Evolutionary conservation across 1,140 invertebrate genomes (phyloP), one percentile per base, ranked within the genome.

Genomic region (Asobara japonica): DNA sequence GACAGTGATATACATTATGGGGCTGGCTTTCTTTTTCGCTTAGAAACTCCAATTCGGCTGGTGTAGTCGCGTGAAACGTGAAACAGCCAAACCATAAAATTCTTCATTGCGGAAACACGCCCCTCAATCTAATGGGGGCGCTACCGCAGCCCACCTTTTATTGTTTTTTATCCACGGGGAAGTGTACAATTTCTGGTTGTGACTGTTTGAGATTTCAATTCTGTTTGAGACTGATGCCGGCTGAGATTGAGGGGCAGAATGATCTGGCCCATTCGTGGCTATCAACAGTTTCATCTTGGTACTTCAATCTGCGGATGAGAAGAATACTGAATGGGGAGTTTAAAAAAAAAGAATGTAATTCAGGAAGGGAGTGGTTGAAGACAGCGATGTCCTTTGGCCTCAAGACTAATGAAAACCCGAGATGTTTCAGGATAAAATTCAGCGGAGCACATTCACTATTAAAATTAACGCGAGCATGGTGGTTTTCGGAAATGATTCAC

Each of bases 31-130:
- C 41, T 45, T 45, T 45, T 16, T 45, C 78, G 74, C 78, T 78
- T 79, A 79, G 78, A 79, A 73, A 73, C 75, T 77, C 71, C 75
- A 76, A 79, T 82, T 79, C 74, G 80, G 78, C 77, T 78, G 75
- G 75, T 75, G 73, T 78, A 78, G 75, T 79, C 78, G 78, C 75
- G 71, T 66, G 75, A 79, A 80, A 25, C 51, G 73, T 76, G 78
- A 75, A 77, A 78, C 77, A 72, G 66, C 60, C 69, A 36, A 11
- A 20, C 72, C 74, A 76, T 78, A 79, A 79, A 79, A 79, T 76
- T n/a, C 72, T 78, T 79, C 77, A 78, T 79, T 77, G 74, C 71
- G 38, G 56, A 48, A 62, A 65, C 51, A 51, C 41, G 36, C 67
- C 45, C 51, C 27, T 16, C 41, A 45, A 45, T 33, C 16, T 51